These are phyloP conservation scores for Phaedon cochleariae DNA, from an alignment of 2,888 invertebrate species.

Conservation along the genomic window DNA sequence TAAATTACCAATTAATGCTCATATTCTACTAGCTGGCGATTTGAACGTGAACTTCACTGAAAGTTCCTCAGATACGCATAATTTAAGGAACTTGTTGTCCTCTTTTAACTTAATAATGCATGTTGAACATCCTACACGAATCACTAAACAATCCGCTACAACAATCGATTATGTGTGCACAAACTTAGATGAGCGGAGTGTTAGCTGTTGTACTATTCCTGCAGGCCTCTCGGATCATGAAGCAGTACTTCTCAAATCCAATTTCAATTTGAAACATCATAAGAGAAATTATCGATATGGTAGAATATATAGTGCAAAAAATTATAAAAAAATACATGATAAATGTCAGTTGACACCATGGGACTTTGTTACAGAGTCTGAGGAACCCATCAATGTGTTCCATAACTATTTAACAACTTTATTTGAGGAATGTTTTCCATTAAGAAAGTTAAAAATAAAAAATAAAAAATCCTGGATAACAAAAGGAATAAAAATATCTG, in stretches of 20 bases:
- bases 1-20: background rate
- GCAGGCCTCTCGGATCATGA: too few relatives aligned
- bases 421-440: background rate
- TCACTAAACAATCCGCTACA: background rate
- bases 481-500: background rate
- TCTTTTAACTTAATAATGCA: background rate
- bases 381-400: background rate
- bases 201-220: too few relatives aligned
- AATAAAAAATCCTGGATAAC: background rate
- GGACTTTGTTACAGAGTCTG: too few relatives aligned
- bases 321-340: too few relatives aligned
- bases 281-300: too few relatives aligned
- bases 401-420: background rate
- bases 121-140: background rate
- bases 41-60: background rate
- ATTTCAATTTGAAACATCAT: too few relatives aligned
- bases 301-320: too few relatives aligned
- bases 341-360: too few relatives aligned
- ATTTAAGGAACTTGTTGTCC: background rate
- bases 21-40: background rate
- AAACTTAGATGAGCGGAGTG: conserved; percentile 4
- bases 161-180: conserved; percentile 2
- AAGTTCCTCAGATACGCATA: background rate
- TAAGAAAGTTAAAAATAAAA: too few relatives aligned
- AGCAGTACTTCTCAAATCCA: too few relatives aligned